phyloP scores from a whole-genome alignment of 35 echinoderm and acorn worm species.

The Apostichopus japonicus region DNA sequence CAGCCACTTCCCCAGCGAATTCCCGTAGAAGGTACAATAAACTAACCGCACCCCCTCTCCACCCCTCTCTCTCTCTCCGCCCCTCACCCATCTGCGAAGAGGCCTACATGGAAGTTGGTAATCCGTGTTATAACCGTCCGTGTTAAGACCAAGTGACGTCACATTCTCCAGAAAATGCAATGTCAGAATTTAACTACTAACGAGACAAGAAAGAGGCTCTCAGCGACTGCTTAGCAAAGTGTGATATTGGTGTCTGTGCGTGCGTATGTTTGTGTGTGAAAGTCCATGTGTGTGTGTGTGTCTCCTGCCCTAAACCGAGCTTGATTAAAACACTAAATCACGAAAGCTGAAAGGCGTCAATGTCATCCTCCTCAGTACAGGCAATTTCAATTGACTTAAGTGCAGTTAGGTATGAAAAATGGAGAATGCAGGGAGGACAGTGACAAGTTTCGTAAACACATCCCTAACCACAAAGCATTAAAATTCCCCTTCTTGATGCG shows the following conservation, averaged over 20 bases:
- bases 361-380: not conserved
- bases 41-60: too few relatives aligned
- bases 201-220: too few relatives aligned
- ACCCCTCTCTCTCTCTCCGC: too few relatives aligned
- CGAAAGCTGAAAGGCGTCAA: constrained; percentile 8
- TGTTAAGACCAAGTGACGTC: too few relatives aligned
- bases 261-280: too few relatives aligned
- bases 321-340: constrained; percentile 42
- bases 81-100: too few relatives aligned
- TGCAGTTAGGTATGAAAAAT: constrained; percentile 40
- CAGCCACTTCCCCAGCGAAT: too few relatives aligned
- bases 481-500: not conserved
- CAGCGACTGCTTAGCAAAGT: constrained; percentile 2
- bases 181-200: too few relatives aligned
- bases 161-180: too few relatives aligned
- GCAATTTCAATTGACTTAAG: constrained; percentile 49
- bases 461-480: constrained; percentile 7
- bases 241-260: not conserved
- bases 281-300: not conserved
- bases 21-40: too few relatives aligned
- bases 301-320: not conserved
- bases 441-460: constrained; percentile 46
- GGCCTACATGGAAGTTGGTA: too few relatives aligned
- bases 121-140: too few relatives aligned
- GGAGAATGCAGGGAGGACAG: not conserved